phyloP scores from a whole-genome alignment of 2,113 vertebrate species.

The Cephalopterus ornatus region DNA sequence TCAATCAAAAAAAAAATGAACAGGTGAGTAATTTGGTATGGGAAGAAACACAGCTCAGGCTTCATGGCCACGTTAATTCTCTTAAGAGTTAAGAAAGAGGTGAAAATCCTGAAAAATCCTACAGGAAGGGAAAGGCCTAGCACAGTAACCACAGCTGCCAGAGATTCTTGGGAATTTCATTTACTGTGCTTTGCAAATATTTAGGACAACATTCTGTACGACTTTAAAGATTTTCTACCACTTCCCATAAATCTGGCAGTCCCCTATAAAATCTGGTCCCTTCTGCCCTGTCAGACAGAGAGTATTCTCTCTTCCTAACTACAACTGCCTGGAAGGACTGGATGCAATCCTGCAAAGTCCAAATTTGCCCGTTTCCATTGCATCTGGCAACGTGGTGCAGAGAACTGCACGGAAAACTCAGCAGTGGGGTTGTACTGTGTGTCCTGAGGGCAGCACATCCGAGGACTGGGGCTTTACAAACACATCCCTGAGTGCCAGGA shows the following conservation, averaged over 20 bases:
- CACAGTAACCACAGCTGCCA: neutral
- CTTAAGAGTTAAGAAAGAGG: neutral
- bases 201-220: neutral
- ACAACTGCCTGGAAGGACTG: neutral
- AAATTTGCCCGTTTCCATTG: neutral
- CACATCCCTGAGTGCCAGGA: neutral
- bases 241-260: neutral
- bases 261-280: neutral
- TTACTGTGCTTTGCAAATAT: neutral
- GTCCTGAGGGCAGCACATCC: neutral
- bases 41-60: neutral
- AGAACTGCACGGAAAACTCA: neutral
- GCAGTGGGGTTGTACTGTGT: neutral
- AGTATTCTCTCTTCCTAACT: neutral
- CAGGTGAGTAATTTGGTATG: neutral
- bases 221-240: neutral
- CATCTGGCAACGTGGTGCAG: neutral
- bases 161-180: neutral
- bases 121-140: neutral
- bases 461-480: neutral
- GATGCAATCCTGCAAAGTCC: neutral
- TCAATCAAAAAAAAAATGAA: neutral
- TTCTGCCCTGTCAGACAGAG: neutral
- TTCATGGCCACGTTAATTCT: neutral
- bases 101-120: neutral